phyloP scores from a whole-genome alignment of 1,140 invertebrate species.

The Trinorchestia longiramus region DNA sequence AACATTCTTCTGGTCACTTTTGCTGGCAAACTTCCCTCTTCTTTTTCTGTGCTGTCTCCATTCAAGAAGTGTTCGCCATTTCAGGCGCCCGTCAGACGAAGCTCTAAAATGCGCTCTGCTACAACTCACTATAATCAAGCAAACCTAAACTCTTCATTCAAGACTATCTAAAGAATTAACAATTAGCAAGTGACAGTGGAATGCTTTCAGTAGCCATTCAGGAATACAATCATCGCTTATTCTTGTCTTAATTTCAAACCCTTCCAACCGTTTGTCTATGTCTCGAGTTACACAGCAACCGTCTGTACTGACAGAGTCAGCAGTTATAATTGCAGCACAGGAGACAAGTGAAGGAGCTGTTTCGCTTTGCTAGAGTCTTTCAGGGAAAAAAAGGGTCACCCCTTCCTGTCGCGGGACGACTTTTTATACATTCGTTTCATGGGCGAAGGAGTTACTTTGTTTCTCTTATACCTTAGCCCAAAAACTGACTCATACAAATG shows the following conservation, averaged over 20 bases:
- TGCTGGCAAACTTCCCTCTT: conserved; percentile 52
- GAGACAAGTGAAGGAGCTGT: conserved; percentile 17
- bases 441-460: background rate
- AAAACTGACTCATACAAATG: background rate
- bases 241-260: background rate
- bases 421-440: background rate
- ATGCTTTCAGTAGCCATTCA: background rate
- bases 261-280: background rate
- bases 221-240: background rate
- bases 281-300: background rate
- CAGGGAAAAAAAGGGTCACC: background rate
- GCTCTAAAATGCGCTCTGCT: background rate
- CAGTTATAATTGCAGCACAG: background rate
- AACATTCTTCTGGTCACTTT: conserved; percentile 55
- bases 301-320: background rate
- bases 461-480: background rate
- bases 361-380: background rate
- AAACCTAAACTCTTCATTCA: background rate
- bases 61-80: conserved; percentile 48
- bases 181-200: background rate
- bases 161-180: background rate
- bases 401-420: conserved; percentile 4
- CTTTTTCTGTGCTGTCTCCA: conserved; percentile 26
- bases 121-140: background rate
- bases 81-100: background rate